Evolutionary conservation across 2,797 vertebrate genomes (phyloP).

Genomic region (Argya squamiceps): DNA sequence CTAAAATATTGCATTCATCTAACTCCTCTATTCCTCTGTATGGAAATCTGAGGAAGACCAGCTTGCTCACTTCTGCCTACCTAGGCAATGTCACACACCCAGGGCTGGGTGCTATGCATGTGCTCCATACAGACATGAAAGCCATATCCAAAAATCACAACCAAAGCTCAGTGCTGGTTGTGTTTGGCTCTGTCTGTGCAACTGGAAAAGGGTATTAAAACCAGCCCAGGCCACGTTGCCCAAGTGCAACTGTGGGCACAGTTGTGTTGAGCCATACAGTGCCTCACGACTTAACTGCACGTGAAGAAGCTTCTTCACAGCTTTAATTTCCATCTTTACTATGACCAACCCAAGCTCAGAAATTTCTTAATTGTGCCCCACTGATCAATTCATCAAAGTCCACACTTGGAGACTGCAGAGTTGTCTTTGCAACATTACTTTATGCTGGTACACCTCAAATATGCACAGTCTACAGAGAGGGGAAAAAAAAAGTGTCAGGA

Average conservation of each 20-base stretch:
- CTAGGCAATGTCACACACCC: not conserved
- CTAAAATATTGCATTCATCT: not conserved
- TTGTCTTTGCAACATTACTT: not conserved
- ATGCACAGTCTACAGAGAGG: not conserved
- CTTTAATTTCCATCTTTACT: not conserved
- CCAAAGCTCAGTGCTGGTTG: not conserved
- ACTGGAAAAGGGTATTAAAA: not conserved
- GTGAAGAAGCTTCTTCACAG: rapidly evolving
- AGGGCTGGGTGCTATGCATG: not conserved
- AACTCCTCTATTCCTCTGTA: not conserved
- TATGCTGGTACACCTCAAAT: not conserved
- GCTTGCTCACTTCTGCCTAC: not conserved
- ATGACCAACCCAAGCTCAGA: not conserved
- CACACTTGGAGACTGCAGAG: rapidly evolving
- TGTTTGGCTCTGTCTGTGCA: not conserved
- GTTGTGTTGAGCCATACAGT: not conserved
- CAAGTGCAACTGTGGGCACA: not conserved
- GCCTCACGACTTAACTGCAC: rapidly evolving
- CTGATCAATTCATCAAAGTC: not conserved
- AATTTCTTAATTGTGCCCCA: not conserved
- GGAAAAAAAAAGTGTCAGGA: not conserved
- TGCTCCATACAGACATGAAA: not conserved
- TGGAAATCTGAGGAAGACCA: not conserved
- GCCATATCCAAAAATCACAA: not conserved
- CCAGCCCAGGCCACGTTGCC: rapidly evolving